A percentile compares a stretch with the other conserved stretches of the same genome.
Evolutionary conservation across 2,888 invertebrate species (phyloP).

Genomic region (Clostera curtula): DNA sequence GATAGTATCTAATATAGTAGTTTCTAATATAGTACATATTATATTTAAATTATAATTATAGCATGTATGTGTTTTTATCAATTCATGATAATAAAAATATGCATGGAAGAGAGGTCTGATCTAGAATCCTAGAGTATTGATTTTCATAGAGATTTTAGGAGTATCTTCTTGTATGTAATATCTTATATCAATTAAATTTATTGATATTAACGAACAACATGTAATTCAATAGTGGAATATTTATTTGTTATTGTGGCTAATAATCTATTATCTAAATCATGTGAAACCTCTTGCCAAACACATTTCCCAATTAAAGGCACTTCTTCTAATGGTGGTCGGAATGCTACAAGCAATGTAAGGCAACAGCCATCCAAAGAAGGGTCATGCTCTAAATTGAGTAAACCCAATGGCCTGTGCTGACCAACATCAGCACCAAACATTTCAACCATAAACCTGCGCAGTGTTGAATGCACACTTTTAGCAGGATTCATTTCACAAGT

Average conservation of each 20-base stretch:
- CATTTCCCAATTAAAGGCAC: constrained; percentile 91
- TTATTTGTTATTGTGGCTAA: constrained; percentile 80
- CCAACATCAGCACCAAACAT: constrained; percentile 92
- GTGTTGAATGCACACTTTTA: constrained; percentile 88
- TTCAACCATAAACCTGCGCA: constrained; percentile 93
- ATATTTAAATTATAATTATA: too few species aligned
- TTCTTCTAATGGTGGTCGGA: constrained; percentile 89
- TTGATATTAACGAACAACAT: constrained; percentile 82
- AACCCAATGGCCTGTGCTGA: constrained; percentile 87
- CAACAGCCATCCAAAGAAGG: constrained; percentile 83
- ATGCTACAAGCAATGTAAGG: constrained; percentile 87
- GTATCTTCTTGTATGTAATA: too few species aligned
- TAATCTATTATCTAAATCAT: constrained; percentile 80
- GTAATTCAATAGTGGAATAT: constrained; percentile 86
- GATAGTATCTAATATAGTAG: too few species aligned
- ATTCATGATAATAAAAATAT: too few species aligned
- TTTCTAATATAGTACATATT: too few species aligned
- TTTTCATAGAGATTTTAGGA: background rate
- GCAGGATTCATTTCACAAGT: constrained; percentile 91
- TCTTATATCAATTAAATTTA: too few species aligned
- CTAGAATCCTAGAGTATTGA: background rate
- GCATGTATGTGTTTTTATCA: too few species aligned
- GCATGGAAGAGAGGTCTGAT: too few species aligned
- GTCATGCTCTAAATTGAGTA: constrained; percentile 84
- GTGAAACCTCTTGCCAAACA: constrained; percentile 89